Evolutionary conservation across 37 sponge, comb jelly and placozoan genomes (phyloP), one percentile per base, ranked within the genome.

Genomic region (Haliclona indistincta): DNA sequence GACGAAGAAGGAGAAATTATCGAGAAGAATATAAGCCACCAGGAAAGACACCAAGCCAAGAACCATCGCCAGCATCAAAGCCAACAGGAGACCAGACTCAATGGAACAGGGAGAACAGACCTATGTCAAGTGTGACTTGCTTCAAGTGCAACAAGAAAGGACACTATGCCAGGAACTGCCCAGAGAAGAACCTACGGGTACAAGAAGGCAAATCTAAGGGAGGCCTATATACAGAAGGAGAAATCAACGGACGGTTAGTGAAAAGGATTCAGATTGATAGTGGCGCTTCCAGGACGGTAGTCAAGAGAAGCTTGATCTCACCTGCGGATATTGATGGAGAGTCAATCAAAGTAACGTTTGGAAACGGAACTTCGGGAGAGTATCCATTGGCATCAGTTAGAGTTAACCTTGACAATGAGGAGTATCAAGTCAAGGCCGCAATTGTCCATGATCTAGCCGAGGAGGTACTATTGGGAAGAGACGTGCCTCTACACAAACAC

Each of bases 401-500:
- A 15, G 51, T 47, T 10, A 47, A 47, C 10, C 15, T 47, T 47
- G 51, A 47, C 15, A 15, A 15, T 10, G 51, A 47, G 15, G 51
- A 47, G 51, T 47, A 47, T 47, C 13, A 47, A 17, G 51, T 47
- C 51, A 47, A 47, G 51, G 51, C 51, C 10, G 60, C 60, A 58
- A 26, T 58, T 20, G 60, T 58, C 11, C 60, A 58, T 25, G 60
- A 20, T 58, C 60, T 58, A 58, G 13, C 60, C 7, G 60, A 58
- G n/a, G 60, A 58, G 7, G 28, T 58, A 7, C 60, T 58, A 58
- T 26, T 58, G 7, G 60, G 60, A n/a, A 58, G 25, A n/a, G 60
- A 58, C n/a, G 60, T 58, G n/a, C 60, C 60, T 25, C 60, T 58
- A 20, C 25, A 58, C 60, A n/a, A 7, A 58, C 60, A 58, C 60